Base-by-base conservation (phyloP, 2,113 vertebrate species). In the Scolopax mira region DNA sequence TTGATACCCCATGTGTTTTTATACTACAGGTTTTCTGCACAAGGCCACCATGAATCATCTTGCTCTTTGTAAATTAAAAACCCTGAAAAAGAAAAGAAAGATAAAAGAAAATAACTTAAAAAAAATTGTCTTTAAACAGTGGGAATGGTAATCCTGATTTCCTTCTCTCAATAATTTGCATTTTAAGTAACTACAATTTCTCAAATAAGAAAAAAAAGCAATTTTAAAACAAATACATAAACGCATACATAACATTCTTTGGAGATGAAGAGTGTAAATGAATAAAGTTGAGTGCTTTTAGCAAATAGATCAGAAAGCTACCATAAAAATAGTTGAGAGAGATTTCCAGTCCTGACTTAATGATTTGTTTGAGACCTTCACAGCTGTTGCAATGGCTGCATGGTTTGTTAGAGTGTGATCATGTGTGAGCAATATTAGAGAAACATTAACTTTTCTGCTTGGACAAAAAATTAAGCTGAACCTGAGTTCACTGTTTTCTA, bases 81-180 rank as follows among this genome's bases (percentile, higher is more conserved):
- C 2, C 6, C 6, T 61, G 18, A 37, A 83, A 84, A 71, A 61
- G 5, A 54, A 74, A 65, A 11, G 10, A 57, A 66, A 54, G 4
- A 21, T 6, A 65, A 70, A 78, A 2, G 39, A 60, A 64, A 65
- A 30, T 0, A 62, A 4, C 0, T 6, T 74, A 27, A 1, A 23
- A 18, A 35, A 66, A 41, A 33, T 10, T n/a, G 5, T 31, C 15
- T 65, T 72, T 71, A 54, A 88, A 35, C 1, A 69, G 5, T 16
- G 15, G 17, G 6, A 67, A 64, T 4, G 44, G 6, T 79, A 93
- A 82, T 55, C 10, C 8, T 66, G 18, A 11, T 73, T 73, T 69
- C 35, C 13, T 55, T 66, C 5, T 57, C 35, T 31, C 7, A 55
- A 14, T n/a, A 67, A 60, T 69, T 72, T 73, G 1, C 9, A 30